Evolutionary conservation across 1,140 invertebrate genomes (phyloP), one percentile per base, ranked within the genome.

Genomic region (Trypoxylus dichotomus): DNA sequence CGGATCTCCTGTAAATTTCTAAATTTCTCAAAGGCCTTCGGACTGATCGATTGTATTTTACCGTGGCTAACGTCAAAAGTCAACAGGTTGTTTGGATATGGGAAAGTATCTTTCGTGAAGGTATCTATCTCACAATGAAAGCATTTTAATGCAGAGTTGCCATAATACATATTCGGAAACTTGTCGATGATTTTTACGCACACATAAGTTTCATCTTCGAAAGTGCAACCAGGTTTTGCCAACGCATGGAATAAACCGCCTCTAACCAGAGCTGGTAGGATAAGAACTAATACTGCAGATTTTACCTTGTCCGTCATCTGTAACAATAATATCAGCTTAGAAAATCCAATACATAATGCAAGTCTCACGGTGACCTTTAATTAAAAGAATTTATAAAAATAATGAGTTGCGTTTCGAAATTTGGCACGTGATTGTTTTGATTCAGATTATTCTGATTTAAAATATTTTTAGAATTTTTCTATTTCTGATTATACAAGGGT

Each of bases 81-180:
- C 21, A 75, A 60, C 32, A 85, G 60, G n/a, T 72, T 79, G 75
- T 82, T 84, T 15, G 79, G 75, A 60, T 77, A 78, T 3, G 80
- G 79, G 78, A 85, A 84, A 15, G 82, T 80, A 13, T 81, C 76
- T 25, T 79, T 72, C 6, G 78, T 73, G 47, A 85, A 85, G 13
- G 72, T 77, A 24, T 79, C 47, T 19, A 85, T 80, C 6, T 78
- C 42, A 43, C 84, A 85, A 29, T 82, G 76, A 0, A 54, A 54
- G 75, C 84, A 85, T 71, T 79, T 76, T 15, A 84, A 60, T 32
- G 80, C 32, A 42, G 83, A 83, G 76, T 82, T 82, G 25, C 83
- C 83, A 75, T 83, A 85, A 74, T 78, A 82, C 13, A 79, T 75
- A 11, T 80, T 77, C 5, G 84, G 84, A 73, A 85, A 85, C 63